Evolutionary conservation across 23 tunicate genomes (phyloP).

Genomic region (Halocynthia aurantium): DNA sequence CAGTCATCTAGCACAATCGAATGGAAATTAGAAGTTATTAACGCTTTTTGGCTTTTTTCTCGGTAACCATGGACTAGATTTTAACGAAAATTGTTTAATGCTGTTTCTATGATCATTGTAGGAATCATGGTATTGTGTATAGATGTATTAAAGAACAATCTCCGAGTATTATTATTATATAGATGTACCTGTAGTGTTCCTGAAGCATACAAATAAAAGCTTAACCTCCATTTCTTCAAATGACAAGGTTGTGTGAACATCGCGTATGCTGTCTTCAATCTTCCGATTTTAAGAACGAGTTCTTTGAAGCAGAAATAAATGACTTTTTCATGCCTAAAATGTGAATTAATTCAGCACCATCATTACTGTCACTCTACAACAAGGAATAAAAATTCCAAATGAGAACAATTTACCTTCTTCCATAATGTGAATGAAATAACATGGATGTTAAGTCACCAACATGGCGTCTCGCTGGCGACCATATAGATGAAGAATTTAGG

Average conservation of each 20-base stretch:
- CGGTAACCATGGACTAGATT: no score
- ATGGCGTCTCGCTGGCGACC: slow-evolving; percentile 5
- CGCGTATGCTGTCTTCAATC: slow-evolving; percentile 14
- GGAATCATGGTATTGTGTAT: no score
- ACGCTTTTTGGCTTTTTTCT: no score
- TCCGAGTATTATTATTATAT: no score
- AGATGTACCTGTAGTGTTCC: background rate
- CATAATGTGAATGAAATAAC: slow-evolving; percentile 1
- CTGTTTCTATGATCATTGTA: no score
- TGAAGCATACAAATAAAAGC: slow-evolving; percentile 43
- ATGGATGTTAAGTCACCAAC: slow-evolving; percentile 17
- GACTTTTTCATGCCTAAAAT: slow-evolving; percentile 5
- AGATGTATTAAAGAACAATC: no score
- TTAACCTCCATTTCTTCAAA: slow-evolving; percentile 21
- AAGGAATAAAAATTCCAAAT: background rate
- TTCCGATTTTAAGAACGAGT: slow-evolving; percentile 31
- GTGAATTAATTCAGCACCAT: background rate
- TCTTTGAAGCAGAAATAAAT: slow-evolving; percentile 38
- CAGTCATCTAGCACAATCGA: no score
- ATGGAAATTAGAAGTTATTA: no score
- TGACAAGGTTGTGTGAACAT: slow-evolving; percentile 32
- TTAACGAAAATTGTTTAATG: no score
- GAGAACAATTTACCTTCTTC: background rate
- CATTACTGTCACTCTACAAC: background rate
- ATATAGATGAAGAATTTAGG: background rate